Base-by-base conservation (phyloP, 2,888 invertebrate genomes). In the Serrognathus titanus region DNA sequence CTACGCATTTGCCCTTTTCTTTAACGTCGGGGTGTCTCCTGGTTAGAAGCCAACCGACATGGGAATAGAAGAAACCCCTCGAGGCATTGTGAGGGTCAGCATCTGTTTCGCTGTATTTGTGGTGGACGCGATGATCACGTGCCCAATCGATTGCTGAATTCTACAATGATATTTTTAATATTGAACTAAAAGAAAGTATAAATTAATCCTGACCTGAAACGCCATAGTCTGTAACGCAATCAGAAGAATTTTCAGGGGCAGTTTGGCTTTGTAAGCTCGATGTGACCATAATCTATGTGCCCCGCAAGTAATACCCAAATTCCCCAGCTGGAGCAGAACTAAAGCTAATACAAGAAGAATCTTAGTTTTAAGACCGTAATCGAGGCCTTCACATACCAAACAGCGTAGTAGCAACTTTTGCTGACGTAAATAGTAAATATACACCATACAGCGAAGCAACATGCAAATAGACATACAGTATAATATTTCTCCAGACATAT, bases 251-350 rank as follows among this genome's bases (percentile, higher is more conserved):
- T 94, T 83, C 58, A 97, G 78, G 0, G 93, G 96, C 80, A 89
- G 82, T 66, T 85, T 89, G 0, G 97, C 97, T 77, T 95, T 97
- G 78, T 95, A 98, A 1, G 94, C 81, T 67, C 89, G 83, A 77
- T 98, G 98, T 0, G 95, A 87, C 95, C 96, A 98, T n/a, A 97
- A 82, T 64, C 97, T 83, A 74, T 98, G 98, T 0, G 94, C 94
- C 3, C 97, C 97, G 0, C 91, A 96, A 1, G 97, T 97, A 50
- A 97, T 89, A 0, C 97, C 97, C 61, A 69, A 63, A 46, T 62
- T 65, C 8, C 68, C 65, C 6, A 85, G 75, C 52, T 89, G 79
- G 77, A 94, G 92, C 53, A 92, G 75, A 2, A 88, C 54, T 55
- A 87, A 79, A 7, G 90, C 94, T 90, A 80, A 9, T 83, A 78